These are phyloP conservation scores for Lithophane ornitopus DNA, from an alignment of 2,888 invertebrate species.

Conservation along the genomic window DNA sequence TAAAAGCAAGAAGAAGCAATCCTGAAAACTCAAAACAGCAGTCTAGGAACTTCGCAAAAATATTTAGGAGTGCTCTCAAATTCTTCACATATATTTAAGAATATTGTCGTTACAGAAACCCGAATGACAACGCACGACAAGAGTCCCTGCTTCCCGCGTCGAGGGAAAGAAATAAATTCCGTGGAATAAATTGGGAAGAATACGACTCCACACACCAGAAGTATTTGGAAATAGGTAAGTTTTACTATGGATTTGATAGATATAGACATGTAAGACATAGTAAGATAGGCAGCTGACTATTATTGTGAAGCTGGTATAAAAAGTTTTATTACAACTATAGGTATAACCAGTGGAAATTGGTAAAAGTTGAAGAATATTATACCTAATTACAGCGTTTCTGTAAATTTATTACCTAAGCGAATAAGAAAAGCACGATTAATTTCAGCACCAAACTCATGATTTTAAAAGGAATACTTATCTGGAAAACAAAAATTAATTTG, in stretches of 20 bases:
- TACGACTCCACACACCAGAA: constrained; percentile 98
- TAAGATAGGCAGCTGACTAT: no score
- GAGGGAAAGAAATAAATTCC: constrained; percentile 95
- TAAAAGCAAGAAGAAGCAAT: not conserved
- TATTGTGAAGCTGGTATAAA: no score
- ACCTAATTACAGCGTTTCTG: not conserved
- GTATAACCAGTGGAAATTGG: not conserved
- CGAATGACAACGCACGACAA: constrained; percentile 95
- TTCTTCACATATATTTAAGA: constrained; percentile 46
- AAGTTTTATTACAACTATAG: no score
- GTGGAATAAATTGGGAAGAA: constrained; percentile 96
- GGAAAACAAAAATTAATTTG: constrained; percentile 10
- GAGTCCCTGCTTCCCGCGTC: constrained; percentile 95
- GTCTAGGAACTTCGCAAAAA: not conserved
- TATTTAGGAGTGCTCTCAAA: constrained; percentile 3
- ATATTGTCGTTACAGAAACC: constrained; percentile 91
- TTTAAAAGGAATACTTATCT: not conserved
- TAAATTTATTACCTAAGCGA: not conserved
- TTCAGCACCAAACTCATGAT: not conserved
- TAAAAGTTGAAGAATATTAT: not conserved
- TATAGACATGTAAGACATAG: not conserved
- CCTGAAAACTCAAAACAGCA: not conserved
- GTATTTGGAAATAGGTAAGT: constrained; percentile 97
- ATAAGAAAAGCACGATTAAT: not conserved
- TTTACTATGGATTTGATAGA: constrained; percentile 3